Base-by-base conservation (phyloP, 2,888 invertebrate species). In the Caenorhabditis sinica region DNA sequence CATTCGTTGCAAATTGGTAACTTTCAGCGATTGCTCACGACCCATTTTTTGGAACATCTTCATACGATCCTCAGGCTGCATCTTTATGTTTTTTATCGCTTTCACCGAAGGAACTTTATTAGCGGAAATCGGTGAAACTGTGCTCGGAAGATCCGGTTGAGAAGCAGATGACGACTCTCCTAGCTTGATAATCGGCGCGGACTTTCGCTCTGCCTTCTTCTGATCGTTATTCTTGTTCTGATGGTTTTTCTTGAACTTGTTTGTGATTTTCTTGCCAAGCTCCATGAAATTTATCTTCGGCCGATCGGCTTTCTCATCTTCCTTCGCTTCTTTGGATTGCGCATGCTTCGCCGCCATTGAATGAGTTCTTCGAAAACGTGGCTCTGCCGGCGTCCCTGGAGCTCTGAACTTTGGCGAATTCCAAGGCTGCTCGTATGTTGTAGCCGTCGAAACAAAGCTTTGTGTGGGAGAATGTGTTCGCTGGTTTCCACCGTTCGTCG, bases 21-120 rank as follows among this genome's bases (percentile, higher is more conserved):
- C 68, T 68, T 71, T 83, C 68, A 83, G 60, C n/a, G 77, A 15
- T 15, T 76, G 76, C 30, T 76, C 72, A 36, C 76, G 49, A 4
- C 76, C 82, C 66, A 83, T 73, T 49, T 75, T 76, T 58, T 74
- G 82, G 33, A 66, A 82, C 79, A 79, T 72, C 51, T 79, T 79
- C 65, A 65, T 65, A 9, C 65, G 28, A 45, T 79, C 79, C n/a
- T 79, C 79, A 1, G 72, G 65, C 9, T 71, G 72, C 79, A 79
- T 79, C 15, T 61, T 71, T 30, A 65, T 17, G 15, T 36, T 63
- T 15, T 20, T 56, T 0, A 43, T 43, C 28, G 20, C 23, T 9
- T 15, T 53, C 5, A 40, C 40, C 13, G 40, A 11, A 13, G 13
- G 2, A 40, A 33, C 43, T 28, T 63, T 68, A 15, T 61, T 69